Base-by-base conservation (phyloP, 2,888 invertebrate species). In the Chalcosyrphus nemorum region DNA sequence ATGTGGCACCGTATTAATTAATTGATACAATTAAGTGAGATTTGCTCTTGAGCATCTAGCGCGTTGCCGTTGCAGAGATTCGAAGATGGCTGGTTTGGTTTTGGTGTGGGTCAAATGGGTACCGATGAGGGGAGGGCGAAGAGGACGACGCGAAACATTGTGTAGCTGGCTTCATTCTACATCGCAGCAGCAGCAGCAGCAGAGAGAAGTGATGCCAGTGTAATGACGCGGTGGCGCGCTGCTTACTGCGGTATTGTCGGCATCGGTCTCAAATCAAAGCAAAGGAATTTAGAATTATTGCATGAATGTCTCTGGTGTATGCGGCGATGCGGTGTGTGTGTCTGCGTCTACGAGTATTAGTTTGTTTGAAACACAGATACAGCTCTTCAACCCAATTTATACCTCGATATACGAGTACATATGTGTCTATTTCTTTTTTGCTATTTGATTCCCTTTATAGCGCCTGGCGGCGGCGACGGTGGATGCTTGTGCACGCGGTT, bases 1-100 rank as follows among this genome's bases (percentile, higher is more conserved):
- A 84, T 84, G 84, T 84, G 84, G 80, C 84, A 84, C 84, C 74
- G 70, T 75, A 75, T 75, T 84, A 84, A 84, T 84, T 84, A 84
- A 84, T 84, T 80, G 84, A 80, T 70, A 70, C 74, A 75, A 80
- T 84, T 84, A 80, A 74, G 74, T 80, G 74, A 78, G 82, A 82
- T 82, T 78, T 47, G 66, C 81, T 81, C 78, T 72, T 68, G 72
- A 82, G 71, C 71, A 50, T 71, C 61, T 41, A 75, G 56, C 47
- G 74, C 21, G 61, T n/a, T n/a, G n/a, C n/a, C n/a, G n/a, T n/a
- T n/a, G 63, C 13, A 38, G 38, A 29, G 41, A 65, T 50, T 38
- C 19, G 57, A 29, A 57, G 57, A 35, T 47, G 32, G 15, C 29
- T 29, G 13, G 29, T 29, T n/a, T 19, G 24, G 38, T 21, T 11